Evolutionary conservation across 2,113 vertebrate genomes (phyloP), one percentile per base, ranked within the genome.

Genomic region (Polypterus bichir): DNA sequence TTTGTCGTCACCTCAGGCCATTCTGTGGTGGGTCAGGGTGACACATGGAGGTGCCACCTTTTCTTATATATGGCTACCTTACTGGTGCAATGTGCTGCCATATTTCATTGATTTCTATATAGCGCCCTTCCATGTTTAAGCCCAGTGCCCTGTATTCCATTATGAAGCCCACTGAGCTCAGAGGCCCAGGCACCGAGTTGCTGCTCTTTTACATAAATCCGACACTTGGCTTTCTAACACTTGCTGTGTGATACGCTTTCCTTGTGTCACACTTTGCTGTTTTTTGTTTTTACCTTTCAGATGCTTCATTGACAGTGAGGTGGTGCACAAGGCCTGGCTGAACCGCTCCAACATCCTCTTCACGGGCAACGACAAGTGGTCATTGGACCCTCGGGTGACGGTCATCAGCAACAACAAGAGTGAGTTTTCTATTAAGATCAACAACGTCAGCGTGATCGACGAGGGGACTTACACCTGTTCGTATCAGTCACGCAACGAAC

Each of bases 291-390:
- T 47, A 5, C 57, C 57, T 48, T 1, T 0, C 74, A 95, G 92
- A 72, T 95, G 92, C 83, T 88, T 83, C 74, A 92, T 94, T 5
- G 86, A 94, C 0, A 84, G 91, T 63, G 85, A 92, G 4, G 91
- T 93, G 66, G 93, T 90, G 7, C 88, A 91, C 60, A 92, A 92
- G 74, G 92, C 92, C 58, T 94, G 92, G 92, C 73, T 95, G 70
- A 93, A 93, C 76, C 90, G 92, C 68, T 93, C 91, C 60, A 92
- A 91, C 80, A 95, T 95, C 79, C 77, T 95, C 54, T 94, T 90
- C 3, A 83, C 92, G 0, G 92, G 92, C 62, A 87, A 81, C 0
- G 92, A 95, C 77, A 92, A 91, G 76, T 95, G 92, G 92, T 89
- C 91, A 7, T 85, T 92, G 10, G 92, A 95, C 74, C 74, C 79